Base-by-base conservation (phyloP, 2,113 vertebrate species). In the Cichladusa arquata region DNA sequence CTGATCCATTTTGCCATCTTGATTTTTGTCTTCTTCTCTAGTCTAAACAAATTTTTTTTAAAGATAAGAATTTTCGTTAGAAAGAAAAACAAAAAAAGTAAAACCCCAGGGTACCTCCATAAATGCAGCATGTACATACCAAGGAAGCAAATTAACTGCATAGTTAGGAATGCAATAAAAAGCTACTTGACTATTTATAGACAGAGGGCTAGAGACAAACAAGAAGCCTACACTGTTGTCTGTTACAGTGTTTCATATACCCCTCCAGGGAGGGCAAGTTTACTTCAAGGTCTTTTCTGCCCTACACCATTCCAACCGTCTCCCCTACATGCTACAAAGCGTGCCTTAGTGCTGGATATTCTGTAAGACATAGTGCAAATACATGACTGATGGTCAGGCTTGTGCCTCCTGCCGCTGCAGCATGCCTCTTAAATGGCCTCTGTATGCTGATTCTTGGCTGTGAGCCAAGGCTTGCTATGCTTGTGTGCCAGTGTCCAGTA, bases 11-110 rank as follows among this genome's bases (percentile, higher is more conserved):
- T 99, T 99, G 19, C 99, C 99, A 88, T 99, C 99, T 86, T 98
- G 98, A 95, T 99, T 99, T 70, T 84, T 96, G 95, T 99, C 99
- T 76, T 99, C 99, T 95, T 99, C 99, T 96, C 98, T 98, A n/a
- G 97, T 97, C 99, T 99, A 94, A 45, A 83, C 74, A 65, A 91
- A 29, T 6, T 28, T 67, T 65, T 89, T 71, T 64, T 19, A 26
- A 24, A 86, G 33, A 79, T 1, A 5, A 40, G 20, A 84, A 73
- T 29, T 57, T 73, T 22, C 71, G 16, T 76, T 71, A 64, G 42
- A 80, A 91, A 82, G 15, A 42, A 76, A 86, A 70, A 3, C 19
- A 56, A 28, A 81, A 81, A 72, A 33, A 67, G 44, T 64, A 72
- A 71, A 79, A 76, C 34, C 20, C 13, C 12, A 29, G 34, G 15